phyloP scores from a whole-genome alignment of 2,797 vertebrate genomes.

The Lophius americanus region DNA sequence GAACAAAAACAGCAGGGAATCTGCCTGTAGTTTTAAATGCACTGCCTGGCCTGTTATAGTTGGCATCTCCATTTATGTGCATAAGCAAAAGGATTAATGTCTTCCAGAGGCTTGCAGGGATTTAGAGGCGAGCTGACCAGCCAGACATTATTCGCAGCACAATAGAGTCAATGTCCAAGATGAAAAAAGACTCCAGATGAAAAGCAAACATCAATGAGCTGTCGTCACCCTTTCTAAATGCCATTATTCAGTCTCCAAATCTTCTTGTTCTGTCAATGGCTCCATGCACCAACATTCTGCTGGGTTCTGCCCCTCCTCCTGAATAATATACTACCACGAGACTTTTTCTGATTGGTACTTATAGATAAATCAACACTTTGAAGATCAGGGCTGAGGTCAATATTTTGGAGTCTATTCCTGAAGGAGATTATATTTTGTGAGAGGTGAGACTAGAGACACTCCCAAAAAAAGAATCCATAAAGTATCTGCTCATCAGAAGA shows the following conservation, averaged over 20 bases:
- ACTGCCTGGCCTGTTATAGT: constrained; percentile 28
- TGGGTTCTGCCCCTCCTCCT: constrained; percentile 17
- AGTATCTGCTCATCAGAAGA: constrained; percentile 73
- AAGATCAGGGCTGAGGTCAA: constrained; percentile 52
- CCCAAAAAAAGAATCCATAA: constrained; percentile 65
- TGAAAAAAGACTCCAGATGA: constrained; percentile 30
- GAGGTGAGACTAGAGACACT: constrained; percentile 44
- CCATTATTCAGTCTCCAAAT: constrained; percentile 40
- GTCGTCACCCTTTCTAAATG: constrained; percentile 41
- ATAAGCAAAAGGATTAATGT: constrained; percentile 45
- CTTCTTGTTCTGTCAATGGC: constrained; percentile 42
- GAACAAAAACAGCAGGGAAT: constrained; percentile 56
- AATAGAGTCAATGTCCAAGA: constrained; percentile 16
- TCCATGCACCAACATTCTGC: constrained; percentile 14
- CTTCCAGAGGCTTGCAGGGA: constrained; percentile 30
- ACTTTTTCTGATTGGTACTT: constrained; percentile 64
- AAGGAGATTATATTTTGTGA: constrained; percentile 42
- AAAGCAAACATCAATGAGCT: constrained; percentile 39
- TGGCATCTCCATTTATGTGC: constrained; percentile 33
- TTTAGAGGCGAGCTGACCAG: constrained; percentile 32
- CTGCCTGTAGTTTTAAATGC: constrained; percentile 53
- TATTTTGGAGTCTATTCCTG: constrained; percentile 51
- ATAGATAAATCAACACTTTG: constrained; percentile 62
- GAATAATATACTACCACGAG: constrained; percentile 40
- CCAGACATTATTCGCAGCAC: constrained; percentile 24